Evolutionary conservation across 1,140 invertebrate species (phyloP).

Genomic region (Drosophila takahashii): DNA sequence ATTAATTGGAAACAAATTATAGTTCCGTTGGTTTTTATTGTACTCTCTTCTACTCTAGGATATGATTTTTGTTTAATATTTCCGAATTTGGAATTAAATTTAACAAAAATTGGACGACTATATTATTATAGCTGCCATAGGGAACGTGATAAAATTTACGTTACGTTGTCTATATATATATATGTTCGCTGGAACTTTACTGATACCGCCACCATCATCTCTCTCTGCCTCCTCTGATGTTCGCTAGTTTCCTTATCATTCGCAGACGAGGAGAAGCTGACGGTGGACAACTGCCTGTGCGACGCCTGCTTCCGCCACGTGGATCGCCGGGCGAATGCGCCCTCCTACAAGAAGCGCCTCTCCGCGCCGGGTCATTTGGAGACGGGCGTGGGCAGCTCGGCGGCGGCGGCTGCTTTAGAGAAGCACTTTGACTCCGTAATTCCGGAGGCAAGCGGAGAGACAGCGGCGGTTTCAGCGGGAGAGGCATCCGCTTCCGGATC

Average conservation of each 20-base stretch:
- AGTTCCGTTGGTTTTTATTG: too few species aligned
- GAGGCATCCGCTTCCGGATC: conserved; percentile 60
- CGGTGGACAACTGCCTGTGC: conserved; percentile 92
- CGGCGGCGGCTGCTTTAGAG: conserved; percentile 2
- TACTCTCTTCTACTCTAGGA: too few species aligned
- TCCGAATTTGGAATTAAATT: too few species aligned
- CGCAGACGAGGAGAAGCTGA: conserved; percentile 90
- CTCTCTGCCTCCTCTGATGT: conserved; percentile 4
- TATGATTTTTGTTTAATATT: too few species aligned
- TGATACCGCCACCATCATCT: conserved; percentile 1
- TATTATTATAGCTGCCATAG: too few species aligned
- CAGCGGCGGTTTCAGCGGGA: conserved; percentile 19
- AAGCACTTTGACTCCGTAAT: conserved; percentile 44
- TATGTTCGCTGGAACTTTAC: neutral
- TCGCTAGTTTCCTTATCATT: neutral
- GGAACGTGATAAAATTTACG: too few species aligned
- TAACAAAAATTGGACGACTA: too few species aligned
- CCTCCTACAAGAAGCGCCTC: conserved; percentile 85
- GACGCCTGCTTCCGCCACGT: conserved; percentile 94
- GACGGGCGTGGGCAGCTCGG: conserved; percentile 17
- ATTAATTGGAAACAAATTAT: too few species aligned
- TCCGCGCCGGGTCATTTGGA: conserved; percentile 79
- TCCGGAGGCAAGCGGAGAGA: conserved; percentile 13
- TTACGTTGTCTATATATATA: too few species aligned
- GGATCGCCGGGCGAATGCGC: conserved; percentile 90